A percentile compares a stretch with the other conserved stretches of the same genome.
These are phyloP conservation scores for Temnothorax nylanderi DNA, from an alignment of 1,140 invertebrate genomes.

Conservation along the genomic window DNA sequence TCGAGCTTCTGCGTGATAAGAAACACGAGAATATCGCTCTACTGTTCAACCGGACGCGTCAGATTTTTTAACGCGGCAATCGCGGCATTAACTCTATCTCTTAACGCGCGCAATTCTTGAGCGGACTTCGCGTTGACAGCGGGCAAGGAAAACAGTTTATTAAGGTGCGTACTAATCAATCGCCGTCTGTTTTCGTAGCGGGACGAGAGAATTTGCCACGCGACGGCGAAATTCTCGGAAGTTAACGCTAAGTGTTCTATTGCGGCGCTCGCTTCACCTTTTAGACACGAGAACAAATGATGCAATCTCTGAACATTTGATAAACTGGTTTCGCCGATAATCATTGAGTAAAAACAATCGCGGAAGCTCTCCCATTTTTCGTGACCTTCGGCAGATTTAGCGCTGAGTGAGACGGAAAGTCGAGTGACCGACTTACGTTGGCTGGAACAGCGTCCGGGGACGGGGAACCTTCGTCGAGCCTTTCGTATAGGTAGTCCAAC, in stretches of 20 bases:
- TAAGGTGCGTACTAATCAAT: neutral
- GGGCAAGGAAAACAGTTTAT: neutral
- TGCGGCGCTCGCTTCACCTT: neutral
- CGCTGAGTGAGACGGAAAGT: neutral
- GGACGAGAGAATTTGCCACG: neutral
- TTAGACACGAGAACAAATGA: neutral
- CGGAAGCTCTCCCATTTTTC: neutral
- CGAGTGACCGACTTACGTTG: neutral
- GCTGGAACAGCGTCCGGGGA: no score
- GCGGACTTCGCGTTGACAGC: neutral
- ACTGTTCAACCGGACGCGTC: neutral
- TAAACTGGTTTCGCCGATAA: neutral
- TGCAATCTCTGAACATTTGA: neutral
- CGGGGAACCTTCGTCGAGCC: no score
- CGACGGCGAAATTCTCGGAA: neutral
- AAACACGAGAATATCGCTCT: neutral
- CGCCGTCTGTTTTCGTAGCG: neutral
- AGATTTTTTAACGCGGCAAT: neutral
- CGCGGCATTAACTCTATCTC: neutral
- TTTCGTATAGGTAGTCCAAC: no score
- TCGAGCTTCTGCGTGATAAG: neutral
- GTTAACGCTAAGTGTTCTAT: neutral
- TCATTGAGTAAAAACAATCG: neutral
- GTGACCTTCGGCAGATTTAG: neutral
- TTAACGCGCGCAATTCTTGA: neutral